phyloP scores from a whole-genome alignment of 2,797 vertebrate species.

The Oryzias sinensis region DNA sequence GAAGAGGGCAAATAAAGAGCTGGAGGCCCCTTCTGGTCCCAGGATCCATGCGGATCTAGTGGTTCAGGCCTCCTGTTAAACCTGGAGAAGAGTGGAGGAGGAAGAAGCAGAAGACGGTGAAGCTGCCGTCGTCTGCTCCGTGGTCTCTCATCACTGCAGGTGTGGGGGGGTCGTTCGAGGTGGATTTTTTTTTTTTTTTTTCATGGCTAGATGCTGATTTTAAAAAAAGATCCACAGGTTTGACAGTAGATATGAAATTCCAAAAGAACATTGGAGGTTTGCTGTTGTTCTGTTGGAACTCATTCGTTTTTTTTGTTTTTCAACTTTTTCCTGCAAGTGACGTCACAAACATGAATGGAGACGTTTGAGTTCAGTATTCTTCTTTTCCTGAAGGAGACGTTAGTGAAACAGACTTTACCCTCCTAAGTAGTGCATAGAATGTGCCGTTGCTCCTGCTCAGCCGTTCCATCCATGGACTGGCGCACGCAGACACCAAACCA shows the following conservation, averaged over 20 bases:
- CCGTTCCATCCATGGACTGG: slow-evolving; percentile 45
- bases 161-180: slow-evolving; percentile 40
- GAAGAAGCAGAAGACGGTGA: slow-evolving; percentile 33
- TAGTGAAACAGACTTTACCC: slow-evolving; percentile 54
- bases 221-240: slow-evolving; percentile 45
- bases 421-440: slow-evolving; percentile 50
- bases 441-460: slow-evolving; percentile 33
- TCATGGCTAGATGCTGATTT: slow-evolving; percentile 47
- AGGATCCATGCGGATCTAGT: slow-evolving; percentile 45
- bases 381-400: slow-evolving; percentile 63
- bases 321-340: slow-evolving; percentile 23
- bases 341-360: slow-evolving; percentile 78
- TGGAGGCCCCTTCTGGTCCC: slow-evolving; percentile 28
- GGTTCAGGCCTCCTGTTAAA: slow-evolving; percentile 57
- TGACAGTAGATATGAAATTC: slow-evolving; percentile 43
- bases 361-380: slow-evolving; percentile 64
- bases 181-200: slow-evolving; percentile 55
- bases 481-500: slow-evolving; percentile 35
- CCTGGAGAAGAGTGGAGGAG: slow-evolving; percentile 33
- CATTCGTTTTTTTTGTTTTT: slow-evolving; percentile 48
- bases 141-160: slow-evolving; percentile 45
- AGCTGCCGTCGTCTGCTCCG: slow-evolving; percentile 39
- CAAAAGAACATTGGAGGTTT: slow-evolving; percentile 47
- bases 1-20: slow-evolving; percentile 91
- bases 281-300: slow-evolving; percentile 82